A percentile compares a stretch with the other conserved stretches of the same genome.
phyloP scores from a whole-genome alignment of 2,797 vertebrate genomes.

The Gymnothorax reevesii region DNA sequence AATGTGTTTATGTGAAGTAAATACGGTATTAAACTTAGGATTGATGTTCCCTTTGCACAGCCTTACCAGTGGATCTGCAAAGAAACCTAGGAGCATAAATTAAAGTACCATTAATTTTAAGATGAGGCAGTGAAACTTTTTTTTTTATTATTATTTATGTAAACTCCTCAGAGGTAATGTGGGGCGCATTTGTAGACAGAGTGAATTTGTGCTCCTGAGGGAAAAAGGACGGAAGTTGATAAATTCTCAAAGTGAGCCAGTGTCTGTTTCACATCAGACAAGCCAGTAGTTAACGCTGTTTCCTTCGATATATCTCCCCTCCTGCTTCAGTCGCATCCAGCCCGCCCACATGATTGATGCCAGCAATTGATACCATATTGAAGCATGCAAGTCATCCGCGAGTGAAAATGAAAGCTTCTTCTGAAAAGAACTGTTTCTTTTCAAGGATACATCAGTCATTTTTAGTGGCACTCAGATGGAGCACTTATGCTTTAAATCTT shows the following conservation, averaged over 20 bases:
- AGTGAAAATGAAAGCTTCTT: neutral
- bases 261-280: slow-evolving; percentile 45
- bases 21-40: neutral
- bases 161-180: slow-evolving; percentile 66
- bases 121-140: slow-evolving; percentile 41
- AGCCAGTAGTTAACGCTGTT: slow-evolving; percentile 41
- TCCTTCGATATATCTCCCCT: slow-evolving; percentile 20
- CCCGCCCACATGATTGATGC: slow-evolving; percentile 24
- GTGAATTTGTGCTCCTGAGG: slow-evolving; percentile 64
- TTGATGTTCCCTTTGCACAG: neutral
- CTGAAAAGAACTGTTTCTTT: neutral
- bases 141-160: slow-evolving; percentile 36
- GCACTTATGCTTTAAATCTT: too few relatives aligned
- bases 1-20: neutral
- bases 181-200: slow-evolving; percentile 67
- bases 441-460: too few relatives aligned
- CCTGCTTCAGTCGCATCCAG: slow-evolving; percentile 24
- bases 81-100: slow-evolving; percentile 53
- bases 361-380: neutral
- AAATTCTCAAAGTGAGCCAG: slow-evolving; percentile 39
- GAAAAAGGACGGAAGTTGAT: slow-evolving; percentile 52
- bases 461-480: too few relatives aligned
- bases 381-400: neutral
- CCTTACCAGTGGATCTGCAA: slow-evolving; percentile 24
- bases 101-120: slow-evolving; percentile 54